Evolutionary conservation across 2,888 invertebrate genomes (phyloP), one percentile per base, ranked within the genome.

Genomic region (Chouioia cunea): DNA sequence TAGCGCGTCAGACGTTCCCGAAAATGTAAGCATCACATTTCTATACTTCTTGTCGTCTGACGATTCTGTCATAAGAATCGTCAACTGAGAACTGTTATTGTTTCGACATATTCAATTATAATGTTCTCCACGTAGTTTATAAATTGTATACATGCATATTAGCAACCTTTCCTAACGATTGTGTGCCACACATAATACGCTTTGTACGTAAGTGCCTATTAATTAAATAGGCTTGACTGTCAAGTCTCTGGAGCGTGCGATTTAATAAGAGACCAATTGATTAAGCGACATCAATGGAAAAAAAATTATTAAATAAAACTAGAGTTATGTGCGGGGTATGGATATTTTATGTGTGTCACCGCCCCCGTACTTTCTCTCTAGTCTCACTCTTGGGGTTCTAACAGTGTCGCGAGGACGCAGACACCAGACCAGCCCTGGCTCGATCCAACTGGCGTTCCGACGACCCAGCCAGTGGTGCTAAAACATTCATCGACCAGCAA

Each of bases 401-500:
- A 85, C 83, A 85, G 85, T 84, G 82, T 83, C 79, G 81, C 81
- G 81, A 83, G 80, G 80, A 82, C 83, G 81, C 84, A 85, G 83
- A 81, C 82, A 78, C 78, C 77, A 75, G 76, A 76, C 76, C 78
- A 78, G 78, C 78, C 76, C 74, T 57, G 48, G 52, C 47, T 68
- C 20, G 64, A 65, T 53, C 62, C 69, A 62, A 50, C 52, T 46
- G 44, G 18, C 46, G 14, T 56, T 14, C 6, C 57, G 16, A 16
- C 44, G 46, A 50, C 18, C 46, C 18, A 44, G 14, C 64, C 54
- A 47, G 23, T 15, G 46, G 16, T 50, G 14, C 3, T 36, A 18
- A n/a, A 18, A 57, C 46, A 10, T 10, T n/a, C 18, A 15, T 16
- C 50, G 44, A 27, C 20, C 27, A 52, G n/a, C 10, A 18, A 20